A percentile compares a stretch with the other conserved stretches of the same genome.
Evolutionary conservation across 2,113 vertebrate genomes (phyloP).

Genomic region (Andinoacara biseriatus): DNA sequence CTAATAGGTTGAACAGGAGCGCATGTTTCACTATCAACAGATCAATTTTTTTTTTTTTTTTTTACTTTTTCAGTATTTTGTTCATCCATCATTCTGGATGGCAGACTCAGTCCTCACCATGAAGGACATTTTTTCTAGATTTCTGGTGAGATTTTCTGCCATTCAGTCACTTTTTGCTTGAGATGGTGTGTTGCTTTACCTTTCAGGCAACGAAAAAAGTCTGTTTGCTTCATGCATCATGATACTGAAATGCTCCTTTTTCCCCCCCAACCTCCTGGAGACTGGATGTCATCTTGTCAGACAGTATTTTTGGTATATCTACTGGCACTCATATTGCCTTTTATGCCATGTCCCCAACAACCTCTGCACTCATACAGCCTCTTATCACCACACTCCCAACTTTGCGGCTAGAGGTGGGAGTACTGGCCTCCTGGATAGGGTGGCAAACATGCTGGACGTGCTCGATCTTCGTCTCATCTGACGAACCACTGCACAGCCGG

Average conservation of each 20-base stretch:
- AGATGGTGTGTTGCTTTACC: not conserved
- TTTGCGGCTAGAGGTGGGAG: not conserved
- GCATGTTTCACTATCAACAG: too few species aligned
- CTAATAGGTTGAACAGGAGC: not conserved
- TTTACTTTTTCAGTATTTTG: too few species aligned
- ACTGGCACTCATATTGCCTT: not conserved
- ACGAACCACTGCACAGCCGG: not conserved
- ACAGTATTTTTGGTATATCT: not conserved
- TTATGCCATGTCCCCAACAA: not conserved
- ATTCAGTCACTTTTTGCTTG: not conserved
- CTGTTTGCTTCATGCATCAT: not conserved
- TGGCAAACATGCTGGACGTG: not conserved
- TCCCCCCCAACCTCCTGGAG: not conserved
- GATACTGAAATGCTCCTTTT: not conserved
- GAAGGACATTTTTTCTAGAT: not conserved
- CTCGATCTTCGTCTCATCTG: not conserved
- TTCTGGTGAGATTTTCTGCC: not conserved
- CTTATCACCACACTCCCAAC: not conserved
- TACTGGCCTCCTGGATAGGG: not conserved
- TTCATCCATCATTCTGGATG: too few species aligned
- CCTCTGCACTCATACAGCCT: not conserved
- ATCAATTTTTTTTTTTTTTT: too few species aligned
- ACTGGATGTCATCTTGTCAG: not conserved
- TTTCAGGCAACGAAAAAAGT: too few species aligned
- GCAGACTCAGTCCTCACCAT: too few species aligned